Evolutionary conservation across 2,888 invertebrate species (phyloP).

Genomic region (Trilocha varians): DNA sequence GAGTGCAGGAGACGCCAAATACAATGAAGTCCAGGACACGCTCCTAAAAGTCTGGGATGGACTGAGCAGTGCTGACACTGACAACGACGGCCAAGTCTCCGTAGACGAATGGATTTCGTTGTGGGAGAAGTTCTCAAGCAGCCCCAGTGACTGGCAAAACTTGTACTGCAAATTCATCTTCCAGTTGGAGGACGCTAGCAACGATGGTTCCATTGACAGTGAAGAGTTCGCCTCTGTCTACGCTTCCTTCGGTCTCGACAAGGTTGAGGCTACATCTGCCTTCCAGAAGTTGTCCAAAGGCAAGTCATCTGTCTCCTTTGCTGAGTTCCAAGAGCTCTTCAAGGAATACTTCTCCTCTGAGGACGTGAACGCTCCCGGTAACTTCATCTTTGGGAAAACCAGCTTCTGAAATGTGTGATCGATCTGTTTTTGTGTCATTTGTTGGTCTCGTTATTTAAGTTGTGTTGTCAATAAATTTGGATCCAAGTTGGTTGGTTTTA

Average conservation of each 20-base stretch:
- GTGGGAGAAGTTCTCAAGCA: constrained; percentile 79
- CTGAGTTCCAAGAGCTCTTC: constrained; percentile 86
- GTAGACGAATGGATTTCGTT: constrained; percentile 35
- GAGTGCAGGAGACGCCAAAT: constrained; percentile 80
- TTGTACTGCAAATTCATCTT: constrained; percentile 90
- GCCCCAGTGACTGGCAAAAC: constrained; percentile 85
- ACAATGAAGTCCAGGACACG: constrained; percentile 81
- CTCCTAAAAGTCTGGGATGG: constrained; percentile 90
- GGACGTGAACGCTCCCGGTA: constrained; percentile 43
- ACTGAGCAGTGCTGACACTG: constrained; percentile 83
- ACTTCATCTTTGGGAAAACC: constrained; percentile 81
- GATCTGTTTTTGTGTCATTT: neutral
- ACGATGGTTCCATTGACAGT: constrained; percentile 82
- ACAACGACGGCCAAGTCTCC: constrained; percentile 86
- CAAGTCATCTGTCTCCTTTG: constrained; percentile 79
- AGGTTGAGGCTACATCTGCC: constrained; percentile 81
- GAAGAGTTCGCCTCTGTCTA: constrained; percentile 87
- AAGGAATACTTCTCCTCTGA: constrained; percentile 79
- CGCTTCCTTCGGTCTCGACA: constrained; percentile 82
- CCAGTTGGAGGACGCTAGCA: constrained; percentile 87
- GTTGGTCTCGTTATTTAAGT: neutral
- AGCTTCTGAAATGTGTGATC: constrained; percentile 20
- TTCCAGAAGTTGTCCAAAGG: constrained; percentile 86
- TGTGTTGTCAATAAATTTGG: neutral
- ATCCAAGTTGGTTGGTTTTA: too few relatives aligned